Base-by-base conservation (phyloP, 23 tunicate genomes). In the Corella eumyota region DNA sequence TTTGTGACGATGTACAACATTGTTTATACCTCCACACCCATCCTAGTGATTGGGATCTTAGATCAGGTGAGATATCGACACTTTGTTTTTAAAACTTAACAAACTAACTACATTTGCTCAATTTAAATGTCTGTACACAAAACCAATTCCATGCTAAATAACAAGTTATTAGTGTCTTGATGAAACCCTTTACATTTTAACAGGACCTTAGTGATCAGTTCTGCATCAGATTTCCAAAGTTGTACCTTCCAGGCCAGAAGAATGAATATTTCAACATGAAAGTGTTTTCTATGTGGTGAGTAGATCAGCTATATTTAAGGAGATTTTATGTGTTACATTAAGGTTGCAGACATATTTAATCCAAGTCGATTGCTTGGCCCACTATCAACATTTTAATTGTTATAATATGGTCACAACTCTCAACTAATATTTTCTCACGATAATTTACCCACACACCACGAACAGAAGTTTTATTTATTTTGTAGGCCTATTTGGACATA, bases 181-280 rank as follows among this genome's bases (percentile, higher is more conserved):
- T n/a, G n/a, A n/a, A n/a, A n/a, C n/a, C n/a, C n/a, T n/a, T n/a
- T n/a, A n/a, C n/a, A n/a, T 11, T 40, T 40, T 53, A 13, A n/a
- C 50, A 90, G 98, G 98, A 92, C 46, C 52, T 92, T 20, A 77
- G 78, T 45, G 90, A 78, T 7, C 54, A 62, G 31, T 45, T 58
- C 27, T 83, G 98, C 59, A 60, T 92, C 40, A 73, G 69, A 25
- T 60, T 64, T 29, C 98, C 98, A 5, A 66, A 66, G 34, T 71
- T 92, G 11, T 92, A 92, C 52, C 56, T 66, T 15, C 93, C 85
- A 3, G 98, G 98, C 4, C 98, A 92, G 35, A 72, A 36, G 38
- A 76, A 92, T 55, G 76, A 76, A 7, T 65, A 65, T 19, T 92
- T 92, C 74, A 92, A 92, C 68, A 54, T 36, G 64, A 65, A 66